Conservation (phyloP, 1,140 invertebrate species). For the Carposina sasakii region DNA sequence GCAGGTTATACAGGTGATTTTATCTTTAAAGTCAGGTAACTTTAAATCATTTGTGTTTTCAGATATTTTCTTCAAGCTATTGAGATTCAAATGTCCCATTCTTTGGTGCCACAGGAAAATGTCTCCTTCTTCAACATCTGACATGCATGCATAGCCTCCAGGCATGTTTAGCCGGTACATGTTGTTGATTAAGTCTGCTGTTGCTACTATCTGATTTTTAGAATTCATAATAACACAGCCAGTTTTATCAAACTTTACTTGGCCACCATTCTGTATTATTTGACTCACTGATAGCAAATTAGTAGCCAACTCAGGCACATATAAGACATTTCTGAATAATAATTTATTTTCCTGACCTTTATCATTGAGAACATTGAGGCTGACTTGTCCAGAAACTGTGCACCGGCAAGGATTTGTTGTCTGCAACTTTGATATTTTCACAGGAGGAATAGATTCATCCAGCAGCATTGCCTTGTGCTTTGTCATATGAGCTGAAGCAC, state of each 20-base stretch:
- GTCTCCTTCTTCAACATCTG: conserved; percentile 24
- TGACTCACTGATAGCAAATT: too few relatives aligned
- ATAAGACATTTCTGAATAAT: too few relatives aligned
- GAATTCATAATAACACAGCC: conserved; percentile 29
- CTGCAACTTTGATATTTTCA: too few relatives aligned
- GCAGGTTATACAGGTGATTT: conserved; percentile 27
- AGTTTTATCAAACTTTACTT: conserved; percentile 28
- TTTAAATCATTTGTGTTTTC: conserved; percentile 20
- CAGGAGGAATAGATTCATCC: too few relatives aligned
- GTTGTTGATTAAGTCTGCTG: conserved; percentile 18
- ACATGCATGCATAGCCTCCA: conserved; percentile 25
- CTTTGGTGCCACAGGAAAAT: conserved; percentile 28
- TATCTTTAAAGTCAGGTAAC: conserved; percentile 20
- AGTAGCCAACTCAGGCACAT: too few relatives aligned
- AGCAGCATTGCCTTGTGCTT: too few relatives aligned
- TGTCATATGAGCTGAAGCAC: too few relatives aligned
- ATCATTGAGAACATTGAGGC: too few relatives aligned
- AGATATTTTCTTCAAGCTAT: conserved; percentile 27
- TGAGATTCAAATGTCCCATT: conserved; percentile 36
- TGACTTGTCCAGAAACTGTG: too few relatives aligned
- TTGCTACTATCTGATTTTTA: conserved; percentile 21
- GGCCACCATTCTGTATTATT: conserved; percentile 30
- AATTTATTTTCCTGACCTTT: too few relatives aligned
- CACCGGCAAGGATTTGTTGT: too few relatives aligned
- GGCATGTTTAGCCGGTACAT: conserved; percentile 24